These are phyloP conservation scores for Psilanteris sp. DNA, from an alignment of 1,140 invertebrate genomes.

Conservation along the genomic window DNA sequence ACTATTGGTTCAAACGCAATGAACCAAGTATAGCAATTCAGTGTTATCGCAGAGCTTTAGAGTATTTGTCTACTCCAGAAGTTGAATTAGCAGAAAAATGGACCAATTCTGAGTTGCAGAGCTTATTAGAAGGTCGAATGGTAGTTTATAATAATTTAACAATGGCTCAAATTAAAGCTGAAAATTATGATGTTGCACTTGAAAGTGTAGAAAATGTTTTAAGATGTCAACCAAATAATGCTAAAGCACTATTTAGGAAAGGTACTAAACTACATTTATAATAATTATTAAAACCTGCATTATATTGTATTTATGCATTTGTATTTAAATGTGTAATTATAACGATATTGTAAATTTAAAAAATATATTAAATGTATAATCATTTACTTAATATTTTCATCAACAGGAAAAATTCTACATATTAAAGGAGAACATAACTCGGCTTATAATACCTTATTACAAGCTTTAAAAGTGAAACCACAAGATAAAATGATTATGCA, in stretches of 20 bases:
- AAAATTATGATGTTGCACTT: conserved; percentile 89
- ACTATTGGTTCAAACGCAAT: conserved; percentile 91
- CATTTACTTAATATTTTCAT: conserved; percentile 17
- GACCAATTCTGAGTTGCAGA: conserved; percentile 82
- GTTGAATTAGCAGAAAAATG: conserved; percentile 68
- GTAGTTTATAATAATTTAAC: conserved; percentile 95
- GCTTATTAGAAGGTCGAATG: conserved; percentile 87
- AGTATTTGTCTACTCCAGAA: conserved; percentile 87
- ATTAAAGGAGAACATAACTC: conserved; percentile 82
- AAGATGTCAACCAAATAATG: conserved; percentile 90
- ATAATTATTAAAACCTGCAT: no score
- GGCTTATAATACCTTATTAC: conserved; percentile 82
- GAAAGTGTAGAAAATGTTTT: conserved; percentile 90
- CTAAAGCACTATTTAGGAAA: conserved; percentile 94
- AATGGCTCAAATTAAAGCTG: conserved; percentile 91
- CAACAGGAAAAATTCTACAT: conserved; percentile 82
- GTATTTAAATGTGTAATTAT: no score
- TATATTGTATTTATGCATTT: no score
- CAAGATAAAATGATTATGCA: conserved; percentile 81
- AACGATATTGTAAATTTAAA: no score
- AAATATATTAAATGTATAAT: no score
- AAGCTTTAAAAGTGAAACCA: conserved; percentile 82
- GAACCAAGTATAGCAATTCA: conserved; percentile 90
- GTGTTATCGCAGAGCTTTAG: conserved; percentile 90
- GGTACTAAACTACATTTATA: no score